These are phyloP conservation scores for Rachycentron canadum DNA, from an alignment of 2,797 vertebrate genomes.

Conservation along the genomic window DNA sequence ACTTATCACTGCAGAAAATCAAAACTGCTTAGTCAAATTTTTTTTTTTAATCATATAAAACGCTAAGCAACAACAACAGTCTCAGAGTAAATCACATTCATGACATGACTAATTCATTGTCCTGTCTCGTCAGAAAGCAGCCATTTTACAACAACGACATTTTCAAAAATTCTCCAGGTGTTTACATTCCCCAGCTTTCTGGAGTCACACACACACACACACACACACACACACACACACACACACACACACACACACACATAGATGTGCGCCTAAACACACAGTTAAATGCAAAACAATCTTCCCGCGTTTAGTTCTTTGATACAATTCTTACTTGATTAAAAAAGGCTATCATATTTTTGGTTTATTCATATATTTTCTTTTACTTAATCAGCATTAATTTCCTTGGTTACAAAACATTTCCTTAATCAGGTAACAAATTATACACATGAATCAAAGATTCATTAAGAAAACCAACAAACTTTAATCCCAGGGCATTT, in stretches of 20 bases:
- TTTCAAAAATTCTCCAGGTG: conserved; percentile 64
- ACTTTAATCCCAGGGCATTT: neutral
- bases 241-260: conserved; percentile 9
- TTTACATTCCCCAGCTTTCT: conserved; percentile 79
- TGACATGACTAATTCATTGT: conserved; percentile 29
- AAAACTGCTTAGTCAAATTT: conserved; percentile 33
- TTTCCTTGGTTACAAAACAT: neutral
- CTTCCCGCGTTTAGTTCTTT: neutral
- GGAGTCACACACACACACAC: conserved; percentile 43
- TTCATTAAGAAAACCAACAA: neutral
- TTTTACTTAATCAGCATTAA: neutral
- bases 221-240: neutral
- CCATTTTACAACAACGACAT: conserved; percentile 63
- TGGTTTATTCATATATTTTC: neutral
- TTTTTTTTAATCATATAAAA: conserved; percentile 6
- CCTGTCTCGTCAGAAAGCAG: conserved; percentile 39
- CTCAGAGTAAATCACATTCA: conserved; percentile 31
- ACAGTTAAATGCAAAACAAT: conserved; percentile 15
- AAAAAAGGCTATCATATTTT: neutral
- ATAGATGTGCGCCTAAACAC: conserved; percentile 17
- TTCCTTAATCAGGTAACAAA: neutral
- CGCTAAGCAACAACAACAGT: neutral
- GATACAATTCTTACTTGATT: neutral
- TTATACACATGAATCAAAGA: neutral
- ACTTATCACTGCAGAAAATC: neutral